Evolutionary conservation across 1,140 invertebrate species (phyloP), one percentile per base, ranked within the genome.

Genomic region (Leptopilina clavipes): DNA sequence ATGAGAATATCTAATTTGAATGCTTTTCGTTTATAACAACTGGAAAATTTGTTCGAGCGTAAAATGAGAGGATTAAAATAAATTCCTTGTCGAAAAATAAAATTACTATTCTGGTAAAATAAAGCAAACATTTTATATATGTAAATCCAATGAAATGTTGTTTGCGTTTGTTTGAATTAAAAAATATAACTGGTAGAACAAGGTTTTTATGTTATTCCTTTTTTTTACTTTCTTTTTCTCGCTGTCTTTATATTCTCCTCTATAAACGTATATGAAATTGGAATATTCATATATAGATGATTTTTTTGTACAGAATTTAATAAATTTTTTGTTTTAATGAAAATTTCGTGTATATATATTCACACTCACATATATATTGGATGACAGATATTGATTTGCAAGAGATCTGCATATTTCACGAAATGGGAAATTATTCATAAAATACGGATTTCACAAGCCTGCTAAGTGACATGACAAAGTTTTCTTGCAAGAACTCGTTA

Each of bases 401-500:
- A 65, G 25, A 65, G 14, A 48, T 52, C 48, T 52, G 6, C 19
- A 65, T 65, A 31, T 65, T 65, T 65, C 22, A 65, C 12, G 22
- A 37, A 65, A 65, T 25, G 56, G 56, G 19, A 59, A 11, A 59
- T 59, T 31, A 31, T 65, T 65, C 59, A 65, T 65, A 25, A 14
- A 31, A 31, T 65, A 25, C 14, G 22, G 12, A 65, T 31, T 65
- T 31, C 59, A n/a, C 22, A 65, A 31, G 59, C 25, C 10, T 65
- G 59, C 59, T 65, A 65, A 65, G 59, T 65, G 59, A 65, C 59
- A n/a, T 65, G 59, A 65, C 59, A 65, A 65, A 65, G 59, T 65
- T 65, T 65, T 65, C 59, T 65, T 37, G 54, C 22, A 25, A 65
- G 25, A 65, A 65, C 59, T 65, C 59, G 59, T 65, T 65, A 65